phyloP scores from a whole-genome alignment of 2,888 invertebrate species.

The Mesochorus sp. region DNA sequence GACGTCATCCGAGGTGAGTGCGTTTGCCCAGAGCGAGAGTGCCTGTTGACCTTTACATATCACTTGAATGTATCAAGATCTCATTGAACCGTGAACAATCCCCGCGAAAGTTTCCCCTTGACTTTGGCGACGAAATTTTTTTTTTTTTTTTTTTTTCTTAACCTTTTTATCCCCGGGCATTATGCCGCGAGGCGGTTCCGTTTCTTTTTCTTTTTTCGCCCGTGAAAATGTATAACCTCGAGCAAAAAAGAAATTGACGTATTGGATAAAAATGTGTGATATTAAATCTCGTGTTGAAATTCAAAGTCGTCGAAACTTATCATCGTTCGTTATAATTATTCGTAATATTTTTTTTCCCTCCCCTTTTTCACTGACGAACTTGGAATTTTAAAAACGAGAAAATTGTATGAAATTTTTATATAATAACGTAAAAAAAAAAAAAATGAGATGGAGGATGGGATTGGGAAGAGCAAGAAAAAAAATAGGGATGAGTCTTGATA shows the following conservation, averaged over 20 bases:
- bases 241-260: neutral
- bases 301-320: too few species aligned
- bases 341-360: too few species aligned
- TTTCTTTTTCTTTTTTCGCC: neutral
- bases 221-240: neutral
- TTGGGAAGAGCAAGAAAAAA: neutral
- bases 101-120: slow-evolving; percentile 39
- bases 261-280: neutral
- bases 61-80: slow-evolving; percentile 66
- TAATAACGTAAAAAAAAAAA: neutral
- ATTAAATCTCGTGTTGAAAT: neutral
- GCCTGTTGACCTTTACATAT: slow-evolving; percentile 74
- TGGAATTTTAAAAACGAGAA: too few species aligned
- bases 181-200: too few species aligned
- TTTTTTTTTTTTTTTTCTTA: slow-evolving; percentile 1
- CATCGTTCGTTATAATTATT: too few species aligned
- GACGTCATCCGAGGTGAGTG: slow-evolving; percentile 97
- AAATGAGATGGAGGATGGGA: too few species aligned
- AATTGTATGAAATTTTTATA: neutral
- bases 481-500: neutral
- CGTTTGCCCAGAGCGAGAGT: slow-evolving; percentile 58
- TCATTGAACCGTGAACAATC: slow-evolving; percentile 48
- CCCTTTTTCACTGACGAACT: too few species aligned
- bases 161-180: too few species aligned
- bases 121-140: slow-evolving; percentile 53